phyloP scores from a whole-genome alignment of 2,113 vertebrate species.

The Mesoclemmys tuberculata region DNA sequence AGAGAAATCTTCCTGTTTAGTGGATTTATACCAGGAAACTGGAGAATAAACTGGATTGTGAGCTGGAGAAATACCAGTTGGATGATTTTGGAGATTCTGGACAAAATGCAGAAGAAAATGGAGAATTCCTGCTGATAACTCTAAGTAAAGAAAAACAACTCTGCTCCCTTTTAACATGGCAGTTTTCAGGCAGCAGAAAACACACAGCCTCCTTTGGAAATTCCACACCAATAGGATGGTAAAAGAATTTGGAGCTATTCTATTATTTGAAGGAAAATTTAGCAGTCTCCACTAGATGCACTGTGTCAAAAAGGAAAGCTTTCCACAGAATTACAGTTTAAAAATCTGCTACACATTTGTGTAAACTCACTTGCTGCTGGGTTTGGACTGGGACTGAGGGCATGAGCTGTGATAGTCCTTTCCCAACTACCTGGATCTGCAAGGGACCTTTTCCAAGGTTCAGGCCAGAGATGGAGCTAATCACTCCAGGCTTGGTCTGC shows the following conservation, averaged over 20 bases:
- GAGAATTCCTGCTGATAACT: not conserved
- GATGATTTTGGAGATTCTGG: not conserved
- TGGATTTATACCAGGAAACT: not conserved
- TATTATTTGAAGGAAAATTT: not conserved
- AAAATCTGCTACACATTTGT: not conserved
- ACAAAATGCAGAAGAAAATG: not conserved
- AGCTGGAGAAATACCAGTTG: too few relatives aligned
- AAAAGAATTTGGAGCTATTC: not conserved
- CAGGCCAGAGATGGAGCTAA: conserved; percentile 81
- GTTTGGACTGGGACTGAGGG: conserved; percentile 63
- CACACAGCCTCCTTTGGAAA: not conserved
- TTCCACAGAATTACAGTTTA: not conserved
- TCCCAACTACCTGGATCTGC: conserved; percentile 81
- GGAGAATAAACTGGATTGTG: not conserved
- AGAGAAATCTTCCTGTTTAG: not conserved
- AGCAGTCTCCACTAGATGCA: not conserved
- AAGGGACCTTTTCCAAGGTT: conserved; percentile 76
- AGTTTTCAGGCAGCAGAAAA: not conserved
- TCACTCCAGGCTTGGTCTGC: conserved; percentile 84
- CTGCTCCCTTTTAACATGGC: not conserved
- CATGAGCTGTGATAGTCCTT: conserved; percentile 75
- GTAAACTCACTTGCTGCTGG: conserved; percentile 73
- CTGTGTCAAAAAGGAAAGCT: not conserved
- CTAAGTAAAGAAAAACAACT: not conserved
- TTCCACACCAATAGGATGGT: not conserved